Conservation (phyloP, 2,113 vertebrate species). For the Naja naja region DNA sequence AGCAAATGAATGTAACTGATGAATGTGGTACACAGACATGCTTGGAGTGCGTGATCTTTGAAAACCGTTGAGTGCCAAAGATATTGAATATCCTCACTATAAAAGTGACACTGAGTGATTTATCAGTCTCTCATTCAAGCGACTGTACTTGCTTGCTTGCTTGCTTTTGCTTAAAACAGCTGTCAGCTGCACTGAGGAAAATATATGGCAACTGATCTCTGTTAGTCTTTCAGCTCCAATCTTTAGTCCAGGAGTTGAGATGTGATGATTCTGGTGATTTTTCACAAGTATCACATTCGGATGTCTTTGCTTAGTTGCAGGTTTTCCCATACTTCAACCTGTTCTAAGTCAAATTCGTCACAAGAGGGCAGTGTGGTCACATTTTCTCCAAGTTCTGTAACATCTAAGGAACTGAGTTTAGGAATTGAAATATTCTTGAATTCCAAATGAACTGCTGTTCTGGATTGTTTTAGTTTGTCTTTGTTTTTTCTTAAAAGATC, state of each 20-base stretch:
- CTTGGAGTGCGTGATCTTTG: neutral
- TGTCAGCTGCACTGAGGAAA: neutral
- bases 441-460: neutral
- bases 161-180: neutral
- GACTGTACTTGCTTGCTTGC: neutral
- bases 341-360: constrained; percentile 8
- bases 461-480: neutral
- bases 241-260: neutral
- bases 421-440: rapidly evolving
- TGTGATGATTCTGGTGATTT: neutral
- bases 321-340: neutral
- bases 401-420: neutral
- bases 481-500: neutral
- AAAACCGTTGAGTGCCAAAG: neutral
- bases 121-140: neutral
- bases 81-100: neutral
- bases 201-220: neutral
- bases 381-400: neutral
- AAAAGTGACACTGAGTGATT: neutral
- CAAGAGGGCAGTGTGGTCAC: constrained; percentile 60
- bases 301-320: neutral
- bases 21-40: neutral
- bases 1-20: neutral
- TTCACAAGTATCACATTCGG: neutral
- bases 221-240: neutral